Base-by-base conservation (phyloP, 1,140 invertebrate genomes). In the Drosophila nigromelanica region DNA sequence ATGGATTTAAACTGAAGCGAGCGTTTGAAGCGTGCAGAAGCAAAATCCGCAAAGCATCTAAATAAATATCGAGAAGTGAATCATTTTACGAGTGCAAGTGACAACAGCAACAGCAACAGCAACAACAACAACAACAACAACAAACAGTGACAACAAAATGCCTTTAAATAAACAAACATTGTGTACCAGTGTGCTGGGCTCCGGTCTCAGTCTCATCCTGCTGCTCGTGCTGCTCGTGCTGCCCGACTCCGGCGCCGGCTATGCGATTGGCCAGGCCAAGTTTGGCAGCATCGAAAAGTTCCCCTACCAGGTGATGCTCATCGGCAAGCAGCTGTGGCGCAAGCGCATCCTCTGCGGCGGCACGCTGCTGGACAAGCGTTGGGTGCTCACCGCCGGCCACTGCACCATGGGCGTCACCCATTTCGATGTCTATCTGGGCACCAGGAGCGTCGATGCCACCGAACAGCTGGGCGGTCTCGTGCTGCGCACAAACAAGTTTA, bases 371-470 rank as follows among this genome's bases (percentile, higher is more conserved):
- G 95, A 96, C 73, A 85, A 93, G 1, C 92, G 94, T 4, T 95
- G 96, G 90, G 93, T 97, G 27, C 90, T 97, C 24, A 96, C 96
- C 11, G 96, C 96, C 11, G 96, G 96, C 48, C 96, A 97, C 83
- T 97, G 96, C 80, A 93, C 96, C 18, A 96, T 96, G 80, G 90
- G 90, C 0, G 90, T 91, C 30, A 91, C 89, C 18, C 89, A 90
- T 11, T 91, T 75, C 40, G 90, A 91, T 52, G 76, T 91, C 1
- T 91, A 91, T 18, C 11, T 91, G 79, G 90, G 90, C 33, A 91
- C 90, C 4, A 64, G 82, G 33, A 91, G 82, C 21, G 80, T 91
- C 0, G 77, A 91, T n/a, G 85, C 90, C 14, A 79, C 79, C 0
- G 35, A 73, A 11, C 79, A 90, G 70, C 27, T 77, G 51, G 82